These are phyloP conservation scores for Corythornis cristatus DNA, from an alignment of 2,113 vertebrate genomes.

Conservation along the genomic window DNA sequence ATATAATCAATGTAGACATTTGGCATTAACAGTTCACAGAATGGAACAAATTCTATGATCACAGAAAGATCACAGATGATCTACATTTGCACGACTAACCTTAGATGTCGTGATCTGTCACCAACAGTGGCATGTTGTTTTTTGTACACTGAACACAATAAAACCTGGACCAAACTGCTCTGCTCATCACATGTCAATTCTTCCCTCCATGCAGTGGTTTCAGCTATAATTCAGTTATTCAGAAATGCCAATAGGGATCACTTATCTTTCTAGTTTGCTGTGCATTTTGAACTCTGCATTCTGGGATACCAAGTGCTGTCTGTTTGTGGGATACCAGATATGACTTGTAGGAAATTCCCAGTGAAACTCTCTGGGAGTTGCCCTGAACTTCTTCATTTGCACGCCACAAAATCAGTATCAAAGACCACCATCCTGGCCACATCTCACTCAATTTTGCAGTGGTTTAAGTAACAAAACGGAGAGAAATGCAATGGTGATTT, in stretches of 20 bases:
- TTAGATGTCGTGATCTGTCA: not conserved
- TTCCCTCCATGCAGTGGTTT: not conserved
- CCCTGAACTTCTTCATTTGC: not conserved
- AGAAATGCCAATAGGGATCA: not conserved
- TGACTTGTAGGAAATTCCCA: not conserved
- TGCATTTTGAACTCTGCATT: not conserved
- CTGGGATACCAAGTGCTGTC: not conserved
- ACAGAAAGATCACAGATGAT: not conserved
- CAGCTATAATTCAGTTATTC: not conserved
- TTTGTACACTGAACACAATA: not conserved
- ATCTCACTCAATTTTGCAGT: not conserved
- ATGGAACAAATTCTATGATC: not conserved
- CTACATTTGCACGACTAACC: accelerated
- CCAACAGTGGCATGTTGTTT: not conserved
- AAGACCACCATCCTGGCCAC: not conserved
- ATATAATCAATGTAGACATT: not conserved
- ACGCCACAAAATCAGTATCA: not conserved
- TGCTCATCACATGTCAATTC: not conserved
- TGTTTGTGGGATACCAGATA: accelerated
- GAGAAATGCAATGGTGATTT: not conserved
- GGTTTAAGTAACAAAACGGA: not conserved
- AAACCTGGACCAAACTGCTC: not conserved
- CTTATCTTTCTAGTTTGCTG: not conserved
- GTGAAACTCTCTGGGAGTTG: not conserved
- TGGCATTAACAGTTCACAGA: not conserved